Base-by-base conservation (phyloP, 2,888 invertebrate genomes). In the Monochamus alternatus region DNA sequence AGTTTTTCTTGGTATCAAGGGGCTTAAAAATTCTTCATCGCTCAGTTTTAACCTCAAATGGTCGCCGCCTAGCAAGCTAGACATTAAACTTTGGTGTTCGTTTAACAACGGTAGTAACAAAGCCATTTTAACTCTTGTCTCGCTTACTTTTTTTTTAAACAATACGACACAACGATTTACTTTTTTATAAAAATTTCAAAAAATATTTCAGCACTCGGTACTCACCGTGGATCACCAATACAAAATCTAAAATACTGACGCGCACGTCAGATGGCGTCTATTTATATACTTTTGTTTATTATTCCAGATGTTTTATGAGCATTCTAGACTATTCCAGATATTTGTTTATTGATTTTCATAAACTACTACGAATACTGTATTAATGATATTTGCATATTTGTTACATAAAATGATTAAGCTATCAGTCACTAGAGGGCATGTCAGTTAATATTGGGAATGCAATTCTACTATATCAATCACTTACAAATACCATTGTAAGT, bases 1-100 rank as follows among this genome's bases (percentile, higher is more conserved):
- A n/a, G 47, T 44, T 32, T 44, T 66, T 43, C 44, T 68, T 5
- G 74, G 74, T 58, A 74, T 31, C 47, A 74, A 55, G 10, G 68
- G 74, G 30, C 74, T 74, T 31, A 68, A 58, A 44, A 58, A 63
- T n/a, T 69, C 64, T 3, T 75, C 70, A n/a, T 69, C 75, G 32
- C 63, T 63, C 44, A 71, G 10, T 31, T 71, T 71, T 51, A 71
- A 38, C 52, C 63, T 62, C n/a, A 71, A 63, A 47, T 62, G 69
- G 60, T 47, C 70, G 31, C 63, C 63, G 14, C 70, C 70, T 12
- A 75, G 60, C 43, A 75, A 59, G 12, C 47, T 75, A 4, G 69
- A 69, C 38, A 75, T 32, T 10, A 75, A 31, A 9, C 60, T 38
- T 43, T 74, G 74, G 43, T 70, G 75, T 47, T 74, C 74, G 31